Base-by-base conservation (phyloP, 64 coral and sea anemone species). In the Actinia tenebrosa region DNA sequence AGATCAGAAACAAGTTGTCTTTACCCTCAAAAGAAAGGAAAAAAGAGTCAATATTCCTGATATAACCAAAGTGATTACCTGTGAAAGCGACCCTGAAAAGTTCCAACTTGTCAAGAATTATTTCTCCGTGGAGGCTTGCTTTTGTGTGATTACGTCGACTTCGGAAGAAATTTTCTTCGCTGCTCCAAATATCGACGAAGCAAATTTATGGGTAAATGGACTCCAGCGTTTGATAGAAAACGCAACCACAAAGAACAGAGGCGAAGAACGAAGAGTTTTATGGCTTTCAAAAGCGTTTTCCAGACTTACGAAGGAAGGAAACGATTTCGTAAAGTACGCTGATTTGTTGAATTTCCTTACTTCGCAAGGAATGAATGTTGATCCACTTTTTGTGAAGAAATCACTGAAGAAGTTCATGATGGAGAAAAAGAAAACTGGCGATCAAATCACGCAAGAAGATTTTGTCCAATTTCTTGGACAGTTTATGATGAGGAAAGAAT, bases 201-300 rank as follows among this genome's bases (percentile, higher is more conserved):
- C 90, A 22, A 87, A 64, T 22, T 92, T 63, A 68, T 92, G 86
- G 90, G 63, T 61, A 16, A 80, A 37, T 16, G 90, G 90, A 56
- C 54, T 88, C 30, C 27, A 92, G 17, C 23, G 37, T 14, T 47
- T 92, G 61, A 61, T 92, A 66, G 44, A 87, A 10, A 92, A 88
- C 53, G 52, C 60, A 7, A 52, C 80, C 27, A 82, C 17, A 19
- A 16, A 30, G 52, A 84, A 54, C 56, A 23, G 22, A 82, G 79
- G 45, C 20, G 79, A 87, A 87, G 81, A 81, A 30, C 44, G 90
- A 26, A 68, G 86, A 69, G 27, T 87, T 56, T 19, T 7, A 17
- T 92, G 90, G 90, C 59, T 92, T 9, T 84, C 25, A 56, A 47
- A 92, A 16, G 25, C 46, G 19, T 92, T 92, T 71, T 37, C 61